A percentile compares a stretch with the other conserved stretches of the same genome.
Evolutionary conservation across 2,113 vertebrate genomes (phyloP).

Genomic region (Scomber scombrus): DNA sequence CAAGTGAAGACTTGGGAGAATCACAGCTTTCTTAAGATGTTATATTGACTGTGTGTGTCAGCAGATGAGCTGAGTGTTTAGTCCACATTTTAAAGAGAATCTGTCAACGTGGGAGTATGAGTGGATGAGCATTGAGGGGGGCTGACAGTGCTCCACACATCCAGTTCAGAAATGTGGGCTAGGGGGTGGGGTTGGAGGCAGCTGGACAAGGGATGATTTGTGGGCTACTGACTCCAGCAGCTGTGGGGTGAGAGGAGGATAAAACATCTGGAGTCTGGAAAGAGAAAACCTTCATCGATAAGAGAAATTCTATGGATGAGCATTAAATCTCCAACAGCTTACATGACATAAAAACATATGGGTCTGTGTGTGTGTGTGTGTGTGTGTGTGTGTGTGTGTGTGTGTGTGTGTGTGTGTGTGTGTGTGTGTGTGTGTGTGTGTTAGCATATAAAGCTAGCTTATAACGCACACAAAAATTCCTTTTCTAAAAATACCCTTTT

Average conservation of each 20-base stretch:
- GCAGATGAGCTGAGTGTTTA: constrained; percentile 1
- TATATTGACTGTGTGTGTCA: neutral
- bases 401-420: neutral
- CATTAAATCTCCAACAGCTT: constrained; percentile 3
- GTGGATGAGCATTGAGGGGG: constrained; percentile 3
- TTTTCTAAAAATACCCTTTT: constrained; percentile 23
- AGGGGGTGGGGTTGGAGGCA: neutral
- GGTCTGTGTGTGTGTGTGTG: neutral
- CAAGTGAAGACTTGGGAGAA: neutral
- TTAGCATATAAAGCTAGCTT: neutral
- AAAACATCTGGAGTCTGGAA: constrained; percentile 60
- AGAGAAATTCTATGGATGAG: neutral
- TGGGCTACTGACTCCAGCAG: constrained; percentile 44
- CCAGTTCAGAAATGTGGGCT: constrained; percentile 13
- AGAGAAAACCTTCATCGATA: constrained; percentile 21
- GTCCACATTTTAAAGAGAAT: constrained; percentile 30
- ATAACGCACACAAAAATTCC: neutral
- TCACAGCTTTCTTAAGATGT: neutral
- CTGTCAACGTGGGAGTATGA: constrained; percentile 25
- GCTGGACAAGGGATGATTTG: constrained; percentile 58
- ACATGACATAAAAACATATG: constrained; percentile 1
- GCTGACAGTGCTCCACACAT: constrained; percentile 33
- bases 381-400: neutral
- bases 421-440: neutral
- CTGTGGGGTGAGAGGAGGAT: constrained; percentile 40